phyloP scores from a whole-genome alignment of 2,888 invertebrate species.

The Diaprepes abbreviatus region DNA sequence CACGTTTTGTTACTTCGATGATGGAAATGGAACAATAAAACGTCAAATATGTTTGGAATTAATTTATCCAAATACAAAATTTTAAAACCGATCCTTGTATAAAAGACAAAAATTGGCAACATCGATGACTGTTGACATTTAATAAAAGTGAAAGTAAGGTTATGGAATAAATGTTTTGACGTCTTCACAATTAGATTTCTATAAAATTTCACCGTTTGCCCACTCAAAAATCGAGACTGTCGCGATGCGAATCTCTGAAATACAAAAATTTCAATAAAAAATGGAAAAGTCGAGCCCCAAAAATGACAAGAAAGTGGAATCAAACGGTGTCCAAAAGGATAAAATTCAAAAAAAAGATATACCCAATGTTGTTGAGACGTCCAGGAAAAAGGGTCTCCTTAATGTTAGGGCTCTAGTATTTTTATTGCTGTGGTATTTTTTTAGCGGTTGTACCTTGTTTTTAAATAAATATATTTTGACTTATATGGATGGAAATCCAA shows the following conservation, averaged over 20 bases:
- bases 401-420: slow-evolving; percentile 75
- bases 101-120: too few relatives aligned
- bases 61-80: too few relatives aligned
- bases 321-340: slow-evolving; percentile 42
- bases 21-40: too few relatives aligned
- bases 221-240: neutral
- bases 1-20: too few relatives aligned
- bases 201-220: neutral
- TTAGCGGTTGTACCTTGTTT: slow-evolving; percentile 83
- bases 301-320: slow-evolving; percentile 40
- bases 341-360: slow-evolving; percentile 34
- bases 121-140: neutral
- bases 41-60: too few relatives aligned
- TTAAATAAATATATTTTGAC: slow-evolving; percentile 83
- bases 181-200: neutral
- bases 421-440: slow-evolving; percentile 80
- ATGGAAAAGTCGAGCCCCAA: slow-evolving; percentile 38
- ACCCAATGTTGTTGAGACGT: slow-evolving; percentile 40
- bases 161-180: slow-evolving; percentile 23
- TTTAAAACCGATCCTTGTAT: too few relatives aligned
- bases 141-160: slow-evolving; percentile 23
- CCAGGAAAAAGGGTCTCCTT: slow-evolving; percentile 67
- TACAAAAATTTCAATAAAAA: slow-evolving; percentile 7
- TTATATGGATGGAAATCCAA: slow-evolving; percentile 80
- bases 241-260: slow-evolving; percentile 20